A percentile compares a stretch with the other conserved stretches of the same genome.
phyloP scores from a whole-genome alignment of 2,888 invertebrate genomes.

The Anthrax anthrax region DNA sequence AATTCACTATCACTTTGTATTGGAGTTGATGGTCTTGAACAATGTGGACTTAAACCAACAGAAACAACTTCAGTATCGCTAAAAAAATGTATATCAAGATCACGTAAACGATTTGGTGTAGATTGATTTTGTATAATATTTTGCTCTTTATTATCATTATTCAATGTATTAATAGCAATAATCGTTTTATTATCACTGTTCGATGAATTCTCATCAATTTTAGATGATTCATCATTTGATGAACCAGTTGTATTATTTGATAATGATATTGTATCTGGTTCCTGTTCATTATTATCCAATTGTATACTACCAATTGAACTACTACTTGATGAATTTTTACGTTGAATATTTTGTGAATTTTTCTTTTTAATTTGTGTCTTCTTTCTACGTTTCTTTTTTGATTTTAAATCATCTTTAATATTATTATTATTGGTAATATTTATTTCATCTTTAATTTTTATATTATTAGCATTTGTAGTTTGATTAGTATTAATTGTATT shows the following conservation, averaged over 20 bases:
- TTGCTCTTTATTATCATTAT: background rate
- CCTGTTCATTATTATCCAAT: conserved; percentile 11
- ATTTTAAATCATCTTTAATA: conserved; percentile 35
- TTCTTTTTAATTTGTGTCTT: conserved; percentile 69
- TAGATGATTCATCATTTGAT: conserved; percentile 27
- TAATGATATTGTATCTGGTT: conserved; percentile 21
- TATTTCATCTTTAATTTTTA: too few species aligned
- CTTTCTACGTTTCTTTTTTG: conserved; percentile 64
- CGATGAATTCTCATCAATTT: conserved; percentile 16
- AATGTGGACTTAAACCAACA: conserved; percentile 31
- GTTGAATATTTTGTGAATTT: conserved; percentile 53
- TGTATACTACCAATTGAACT: conserved; percentile 27
- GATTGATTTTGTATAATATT: conserved; percentile 17
- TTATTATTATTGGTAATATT: conserved; percentile 34
- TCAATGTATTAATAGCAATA: background rate
- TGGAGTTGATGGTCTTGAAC: conserved; percentile 65
- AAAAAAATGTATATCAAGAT: conserved; percentile 72
- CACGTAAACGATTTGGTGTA: conserved; percentile 35
- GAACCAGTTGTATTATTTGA: conserved; percentile 23
- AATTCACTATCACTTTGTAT: conserved; percentile 91
- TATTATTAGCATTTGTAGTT: too few species aligned
- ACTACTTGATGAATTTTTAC: conserved; percentile 46
- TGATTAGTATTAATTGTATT: too few species aligned
- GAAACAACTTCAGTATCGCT: conserved; percentile 84
- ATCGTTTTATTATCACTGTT: background rate